Percentiles rank a stretch among this genome's conserved stretches.
Conservation (phyloP, 2,797 vertebrate genomes). For the Trachurus trachurus region DNA sequence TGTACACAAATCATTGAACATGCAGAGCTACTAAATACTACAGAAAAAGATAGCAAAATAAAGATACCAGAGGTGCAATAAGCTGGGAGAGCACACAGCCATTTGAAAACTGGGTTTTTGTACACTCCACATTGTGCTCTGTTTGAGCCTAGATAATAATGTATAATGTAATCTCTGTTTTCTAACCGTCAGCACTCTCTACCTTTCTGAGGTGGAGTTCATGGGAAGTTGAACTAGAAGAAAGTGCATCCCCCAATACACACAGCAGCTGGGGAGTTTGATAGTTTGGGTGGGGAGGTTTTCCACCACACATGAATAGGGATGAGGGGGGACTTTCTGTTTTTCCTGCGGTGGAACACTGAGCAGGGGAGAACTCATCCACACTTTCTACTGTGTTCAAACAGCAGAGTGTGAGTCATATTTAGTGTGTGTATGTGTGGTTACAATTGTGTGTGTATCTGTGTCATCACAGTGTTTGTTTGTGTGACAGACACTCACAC, state of each 20-base stretch:
- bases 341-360: slow-evolving; percentile 28
- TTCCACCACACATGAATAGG: slow-evolving; percentile 58
- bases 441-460: slow-evolving; percentile 13
- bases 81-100: background rate
- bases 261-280: slow-evolving; percentile 26
- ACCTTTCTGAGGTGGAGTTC: slow-evolving; percentile 58
- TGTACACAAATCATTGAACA: background rate
- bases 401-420: slow-evolving; percentile 15
- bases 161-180: slow-evolving; percentile 45
- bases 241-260: slow-evolving; percentile 36
- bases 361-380: slow-evolving; percentile 31
- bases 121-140: background rate
- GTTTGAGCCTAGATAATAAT: background rate
- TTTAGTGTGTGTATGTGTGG: slow-evolving; percentile 3
- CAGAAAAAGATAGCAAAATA: background rate
- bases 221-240: slow-evolving; percentile 52
- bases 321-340: slow-evolving; percentile 48
- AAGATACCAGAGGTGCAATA: background rate
- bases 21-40: background rate
- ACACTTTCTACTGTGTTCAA: slow-evolving; percentile 23
- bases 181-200: slow-evolving; percentile 43
- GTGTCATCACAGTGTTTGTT: slow-evolving; percentile 35
- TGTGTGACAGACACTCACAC: slow-evolving; percentile 31
- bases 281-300: slow-evolving; percentile 41
- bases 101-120: background rate